Evolutionary conservation across 2,888 invertebrate species (phyloP), one percentile per base, ranked within the genome.

Genomic region (Caradrina clavipalpis): DNA sequence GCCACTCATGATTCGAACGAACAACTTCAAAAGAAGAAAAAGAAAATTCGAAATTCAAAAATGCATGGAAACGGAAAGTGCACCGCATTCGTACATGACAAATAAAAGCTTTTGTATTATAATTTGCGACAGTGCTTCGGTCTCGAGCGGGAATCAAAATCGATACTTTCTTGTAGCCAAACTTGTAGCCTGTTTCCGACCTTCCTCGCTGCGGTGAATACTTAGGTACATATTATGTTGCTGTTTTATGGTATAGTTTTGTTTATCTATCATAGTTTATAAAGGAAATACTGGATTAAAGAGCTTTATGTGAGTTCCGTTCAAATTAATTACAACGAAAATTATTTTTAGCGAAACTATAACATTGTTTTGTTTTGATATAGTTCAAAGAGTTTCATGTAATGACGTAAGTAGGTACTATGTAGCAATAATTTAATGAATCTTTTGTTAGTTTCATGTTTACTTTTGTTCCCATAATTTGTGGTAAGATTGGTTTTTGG

Each of bases 111-210:
- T 81, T 83, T 84, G 69, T 74, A 73, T 76, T 73, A 71, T 76
- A 81, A 86, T 79, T 84, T 74, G 71, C 72, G 76, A 76, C 80
- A 67, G 73, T 58, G 60, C 45, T 64, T 54, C 54, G 67, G 59
- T 50, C 63, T 60, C 55, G 60, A 60, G 35, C 22, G 54, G 51
- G 59, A 60, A 69, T 60, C 57, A 49, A 76, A 83, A 86, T 89
- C 87, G 85, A 88, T 89, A 89, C 80, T 84, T 86, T 86, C 83
- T 84, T 81, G 86, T 84, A 77, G 64, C 69, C 78, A 76, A 88
- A 86, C 79, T 88, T 86, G 83, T 76, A 69, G 83, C 76, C 74
- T 78, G 76, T 66, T 80, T 76, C 79, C 74, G 82, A 82, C 79
- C 82, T 82, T 80, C 73, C 68, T 66, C 80, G 74, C 56, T 78